A percentile compares a stretch with the other conserved stretches of the same genome.
Conservation (phyloP, 2,888 invertebrate species). For the Diaperis boleti region DNA sequence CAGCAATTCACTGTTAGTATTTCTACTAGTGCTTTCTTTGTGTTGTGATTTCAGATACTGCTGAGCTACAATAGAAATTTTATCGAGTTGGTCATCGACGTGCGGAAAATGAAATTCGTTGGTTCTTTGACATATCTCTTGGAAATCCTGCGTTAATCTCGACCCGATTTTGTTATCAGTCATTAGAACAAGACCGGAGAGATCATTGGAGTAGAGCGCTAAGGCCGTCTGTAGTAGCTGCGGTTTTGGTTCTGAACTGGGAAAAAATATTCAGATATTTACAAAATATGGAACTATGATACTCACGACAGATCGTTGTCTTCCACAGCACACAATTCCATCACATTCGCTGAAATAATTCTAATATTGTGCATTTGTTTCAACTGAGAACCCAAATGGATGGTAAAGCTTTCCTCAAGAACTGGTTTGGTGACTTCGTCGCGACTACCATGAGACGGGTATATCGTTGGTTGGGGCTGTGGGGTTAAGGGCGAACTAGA, state of each 20-base stretch:
- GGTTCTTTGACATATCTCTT: slow-evolving; percentile 78
- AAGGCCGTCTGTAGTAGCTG: slow-evolving; percentile 93
- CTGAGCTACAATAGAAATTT: slow-evolving; percentile 67
- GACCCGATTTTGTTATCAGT: slow-evolving; percentile 71
- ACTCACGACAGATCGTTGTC: slow-evolving; percentile 57
- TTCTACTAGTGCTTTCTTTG: slow-evolving; percentile 47
- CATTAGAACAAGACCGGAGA: slow-evolving; percentile 89
- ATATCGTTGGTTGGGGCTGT: slow-evolving; percentile 48
- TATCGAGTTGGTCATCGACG: slow-evolving; percentile 87
- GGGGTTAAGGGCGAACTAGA: slow-evolving; percentile 67
- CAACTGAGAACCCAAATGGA: slow-evolving; percentile 96
- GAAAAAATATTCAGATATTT: slow-evolving; percentile 38
- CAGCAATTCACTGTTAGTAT: slow-evolving; percentile 70
- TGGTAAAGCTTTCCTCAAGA: slow-evolving; percentile 96
- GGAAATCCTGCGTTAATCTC: slow-evolving; percentile 70
- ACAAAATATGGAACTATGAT: too few species aligned
- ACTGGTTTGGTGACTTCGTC: slow-evolving; percentile 52
- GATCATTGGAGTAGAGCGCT: slow-evolving; percentile 91
- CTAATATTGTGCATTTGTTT: slow-evolving; percentile 99
- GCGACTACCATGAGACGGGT: slow-evolving; percentile 41
- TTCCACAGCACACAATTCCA: slow-evolving; percentile 79
- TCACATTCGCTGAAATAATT: slow-evolving; percentile 86
- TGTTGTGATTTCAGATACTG: slow-evolving; percentile 55
- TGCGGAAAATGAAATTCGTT: slow-evolving; percentile 96
- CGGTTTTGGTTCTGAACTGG: slow-evolving; percentile 74